Evolutionary conservation across 2,888 invertebrate species (phyloP), one percentile per base, ranked within the genome.

Genomic region (Myopa tessellatipennis): DNA sequence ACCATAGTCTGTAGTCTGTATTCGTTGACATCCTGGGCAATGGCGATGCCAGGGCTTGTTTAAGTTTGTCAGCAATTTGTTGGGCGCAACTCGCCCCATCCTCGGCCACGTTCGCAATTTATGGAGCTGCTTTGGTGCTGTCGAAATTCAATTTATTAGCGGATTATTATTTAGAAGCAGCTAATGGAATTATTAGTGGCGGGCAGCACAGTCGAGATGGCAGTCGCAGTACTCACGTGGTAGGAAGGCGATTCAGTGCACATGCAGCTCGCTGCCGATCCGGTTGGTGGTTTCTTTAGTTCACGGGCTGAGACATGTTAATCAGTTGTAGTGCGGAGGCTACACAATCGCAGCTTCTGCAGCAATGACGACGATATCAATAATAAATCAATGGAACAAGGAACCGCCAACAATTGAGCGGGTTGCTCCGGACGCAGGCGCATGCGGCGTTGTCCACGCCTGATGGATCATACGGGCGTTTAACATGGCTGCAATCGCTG

Each of bases 361-460:
- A 63, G 71, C 67, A 77, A n/a, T 77, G 71, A 63, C 77, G 73
- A 68, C 60, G 78, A 78, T 76, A 34, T 50, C 34, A 76, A 67
- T 45, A 8, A 45, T 45, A 45, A 45, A 45, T 45, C 65, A 72
- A 63, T 61, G 50, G 45, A 75, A 75, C 68, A 52, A 72, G 12
- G 38, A n/a, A 63, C 18, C 34, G 4, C 26, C 52, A 63, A 34
- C 58, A 63, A 68, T 58, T 69, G 72, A 77, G 61, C n/a, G 55
- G 8, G 55, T 55, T n/a, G 55, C n/a, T 14, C 16, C n/a, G 55
- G 16, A 2, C 55, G 55, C 55, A 55, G n/a, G 55, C 50, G 50
- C 50, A 50, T 26, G 26, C 26, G 26, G 26, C 45, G 45, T 45
- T 18, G 60, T 73, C 60, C 72, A 60, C 38, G 63, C 63, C 52